phyloP scores from a whole-genome alignment of 2,797 vertebrate genomes.

The Octomys mimax region DNA sequence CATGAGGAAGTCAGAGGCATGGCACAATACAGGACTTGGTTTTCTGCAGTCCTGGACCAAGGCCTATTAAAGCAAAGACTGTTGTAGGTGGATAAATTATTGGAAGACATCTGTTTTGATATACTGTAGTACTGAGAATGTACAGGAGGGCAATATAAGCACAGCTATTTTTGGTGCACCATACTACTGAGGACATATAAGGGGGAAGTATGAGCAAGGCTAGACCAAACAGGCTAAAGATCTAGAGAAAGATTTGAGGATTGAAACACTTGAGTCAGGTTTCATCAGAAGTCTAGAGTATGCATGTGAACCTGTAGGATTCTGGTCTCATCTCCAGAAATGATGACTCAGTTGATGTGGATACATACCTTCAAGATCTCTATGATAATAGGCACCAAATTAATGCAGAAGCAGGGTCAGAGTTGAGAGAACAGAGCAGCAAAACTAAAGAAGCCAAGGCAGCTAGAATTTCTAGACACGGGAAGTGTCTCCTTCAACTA shows the following conservation, averaged over 20 bases:
- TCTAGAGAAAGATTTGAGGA: neutral
- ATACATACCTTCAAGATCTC: neutral
- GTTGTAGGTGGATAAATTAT: neutral
- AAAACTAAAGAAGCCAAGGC: neutral
- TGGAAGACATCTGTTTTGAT: neutral
- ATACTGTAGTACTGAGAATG: neutral
- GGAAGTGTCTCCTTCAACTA: neutral
- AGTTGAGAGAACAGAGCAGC: neutral
- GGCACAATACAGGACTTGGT: neutral
- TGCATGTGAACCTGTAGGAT: neutral
- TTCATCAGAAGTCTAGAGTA: neutral
- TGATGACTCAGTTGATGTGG: neutral
- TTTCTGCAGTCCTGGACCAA: neutral
- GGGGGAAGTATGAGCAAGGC: neutral
- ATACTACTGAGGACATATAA: neutral
- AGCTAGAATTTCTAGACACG: neutral
- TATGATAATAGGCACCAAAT: neutral
- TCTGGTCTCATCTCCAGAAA: neutral
- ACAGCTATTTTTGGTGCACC: neutral
- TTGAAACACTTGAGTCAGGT: neutral
- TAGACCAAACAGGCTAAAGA: neutral
- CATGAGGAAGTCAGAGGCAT: neutral
- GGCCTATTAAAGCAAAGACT: neutral
- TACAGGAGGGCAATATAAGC: neutral
- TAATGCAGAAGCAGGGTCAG: neutral